phyloP scores from a whole-genome alignment of 2,113 vertebrate genomes.

The Istiophorus platypterus region DNA sequence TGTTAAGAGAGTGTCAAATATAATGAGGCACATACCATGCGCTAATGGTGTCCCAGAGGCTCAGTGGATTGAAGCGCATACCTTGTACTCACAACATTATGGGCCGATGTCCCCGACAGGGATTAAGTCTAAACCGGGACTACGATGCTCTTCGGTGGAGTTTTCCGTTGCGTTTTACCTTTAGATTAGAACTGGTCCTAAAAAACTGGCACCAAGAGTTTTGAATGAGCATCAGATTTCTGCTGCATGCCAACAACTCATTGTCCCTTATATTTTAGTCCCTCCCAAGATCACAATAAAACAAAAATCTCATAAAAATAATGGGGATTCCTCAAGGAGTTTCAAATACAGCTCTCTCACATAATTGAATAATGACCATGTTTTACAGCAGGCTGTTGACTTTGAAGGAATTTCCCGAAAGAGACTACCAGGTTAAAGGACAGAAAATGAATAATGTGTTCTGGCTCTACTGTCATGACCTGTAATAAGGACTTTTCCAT shows the following conservation, averaged over 20 bases:
- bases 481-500: slow-evolving; percentile 78
- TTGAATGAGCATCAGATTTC: slow-evolving; percentile 7
- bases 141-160: background rate
- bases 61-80: slow-evolving; percentile 35
- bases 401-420: slow-evolving; percentile 63
- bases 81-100: slow-evolving; percentile 33
- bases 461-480: slow-evolving; percentile 71
- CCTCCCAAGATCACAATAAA: slow-evolving; percentile 12
- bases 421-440: slow-evolving; percentile 74
- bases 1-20: slow-evolving; percentile 74
- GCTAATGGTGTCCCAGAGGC: slow-evolving; percentile 49
- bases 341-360: slow-evolving; percentile 53
- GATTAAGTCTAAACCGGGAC: slow-evolving; percentile 36
- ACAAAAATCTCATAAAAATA: slow-evolving; percentile 7
- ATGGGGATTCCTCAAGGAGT: slow-evolving; percentile 36
- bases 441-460: slow-evolving; percentile 73
- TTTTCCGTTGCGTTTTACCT: slow-evolving; percentile 8
- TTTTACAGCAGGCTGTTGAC: slow-evolving; percentile 75
- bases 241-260: slow-evolving; percentile 5
- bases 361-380: slow-evolving; percentile 74
- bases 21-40: slow-evolving; percentile 61
- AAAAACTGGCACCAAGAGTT: slow-evolving; percentile 14
- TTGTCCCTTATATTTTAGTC: background rate
- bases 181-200: background rate
- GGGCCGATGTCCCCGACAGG: slow-evolving; percentile 22